A percentile compares a stretch with the other conserved stretches of the same genome.
These are phyloP conservation scores for Sminthurinus aureus DNA, from an alignment of 2,888 invertebrate species.

Conservation along the genomic window DNA sequence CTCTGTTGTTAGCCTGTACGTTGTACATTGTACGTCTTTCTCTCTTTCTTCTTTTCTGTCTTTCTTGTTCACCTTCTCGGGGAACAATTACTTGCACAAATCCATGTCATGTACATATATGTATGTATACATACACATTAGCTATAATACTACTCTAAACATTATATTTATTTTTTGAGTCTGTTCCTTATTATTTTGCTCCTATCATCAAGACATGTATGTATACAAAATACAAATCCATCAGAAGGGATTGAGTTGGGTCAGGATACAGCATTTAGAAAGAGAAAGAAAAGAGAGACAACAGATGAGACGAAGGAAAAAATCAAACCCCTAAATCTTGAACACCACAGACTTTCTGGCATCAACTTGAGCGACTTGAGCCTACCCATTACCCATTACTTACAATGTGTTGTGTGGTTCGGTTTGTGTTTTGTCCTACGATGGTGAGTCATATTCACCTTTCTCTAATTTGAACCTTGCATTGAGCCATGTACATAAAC, in stretches of 20 bases:
- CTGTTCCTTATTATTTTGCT: not conserved
- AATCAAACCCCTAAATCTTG: conserved; percentile 30
- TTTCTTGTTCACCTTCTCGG: not conserved
- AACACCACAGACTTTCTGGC: conserved; percentile 27
- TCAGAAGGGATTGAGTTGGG: not conserved
- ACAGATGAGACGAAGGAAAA: not conserved
- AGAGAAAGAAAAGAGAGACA: conserved; percentile 19
- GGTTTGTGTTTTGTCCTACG: not conserved
- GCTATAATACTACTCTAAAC: not conserved
- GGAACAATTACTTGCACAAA: not conserved
- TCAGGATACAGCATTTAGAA: not conserved
- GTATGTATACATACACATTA: not conserved
- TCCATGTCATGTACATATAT: not conserved
- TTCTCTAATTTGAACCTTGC: not conserved
- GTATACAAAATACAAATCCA: not conserved
- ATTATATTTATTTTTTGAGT: not conserved
- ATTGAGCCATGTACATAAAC: too few species aligned
- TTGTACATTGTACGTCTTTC: not conserved
- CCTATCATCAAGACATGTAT: not conserved
- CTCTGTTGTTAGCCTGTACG: too few species aligned
- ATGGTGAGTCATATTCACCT: not conserved
- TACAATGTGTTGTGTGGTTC: conserved; percentile 8
- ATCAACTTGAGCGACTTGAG: not conserved
- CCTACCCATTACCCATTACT: not conserved
- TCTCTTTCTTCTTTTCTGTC: not conserved